Base-by-base conservation (phyloP, 2,888 invertebrate genomes). In the Amorpha juglandis region DNA sequence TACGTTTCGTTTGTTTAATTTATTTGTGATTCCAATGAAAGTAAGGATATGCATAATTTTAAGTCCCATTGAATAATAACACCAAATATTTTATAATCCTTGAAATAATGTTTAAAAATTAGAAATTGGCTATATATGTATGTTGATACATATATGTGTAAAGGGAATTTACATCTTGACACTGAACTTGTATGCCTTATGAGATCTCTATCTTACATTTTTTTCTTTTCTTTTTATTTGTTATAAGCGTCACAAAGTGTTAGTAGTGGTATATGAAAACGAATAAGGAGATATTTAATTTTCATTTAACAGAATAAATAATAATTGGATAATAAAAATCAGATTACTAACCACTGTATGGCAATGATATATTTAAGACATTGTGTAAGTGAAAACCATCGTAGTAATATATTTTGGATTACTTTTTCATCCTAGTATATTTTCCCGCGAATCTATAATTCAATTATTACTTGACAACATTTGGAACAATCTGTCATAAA, bases 21-120 rank as follows among this genome's bases (percentile, higher is more conserved):
- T 16, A 47, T 58, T 65, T 16, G 16, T 19, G 19, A 35, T 48
- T 50, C 55, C 19, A 50, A 55, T 76, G 73, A 74, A 38, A 70
- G 69, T 77, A 78, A 80, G 81, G 78, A 75, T 80, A 69, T 67
- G 62, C 76, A 76, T 78, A 78, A 83, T 82, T 83, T 83, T 90
- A 89, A 88, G 90, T 86, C 89, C 89, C 87, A 87, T 82, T 75
- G 74, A 74, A 79, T 80, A 50, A 62, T 62, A 63, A 66, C 65
- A 66, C 65, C 62, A 66, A 65, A 58, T 77, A 78, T 65, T 63
- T 63, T 52, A 51, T 65, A 66, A 66, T 62, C 53, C 50, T 65
- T 21, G 45, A 55, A 53, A 50, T 45, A 78, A 75, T 77, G 76
- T 74, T 68, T 65, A 74, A 75, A 52, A 55, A 53, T 76, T 72